phyloP scores from a whole-genome alignment of 1,140 invertebrate genomes.

The Oryctes rhinoceros region DNA sequence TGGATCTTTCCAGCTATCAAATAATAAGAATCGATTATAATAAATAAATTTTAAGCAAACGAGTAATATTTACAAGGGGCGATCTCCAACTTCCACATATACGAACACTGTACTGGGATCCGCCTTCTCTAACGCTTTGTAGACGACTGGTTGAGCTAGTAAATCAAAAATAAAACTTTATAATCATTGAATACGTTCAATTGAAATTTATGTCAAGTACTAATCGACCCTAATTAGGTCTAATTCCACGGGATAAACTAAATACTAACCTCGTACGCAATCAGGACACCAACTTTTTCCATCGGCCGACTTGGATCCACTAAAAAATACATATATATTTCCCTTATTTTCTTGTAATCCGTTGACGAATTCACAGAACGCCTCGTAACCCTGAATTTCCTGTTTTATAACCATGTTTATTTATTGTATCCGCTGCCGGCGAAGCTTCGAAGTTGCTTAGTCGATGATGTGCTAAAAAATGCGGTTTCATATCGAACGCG shows the following conservation, averaged over 20 bases:
- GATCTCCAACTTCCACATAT: constrained; percentile 75
- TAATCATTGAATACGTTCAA: background rate
- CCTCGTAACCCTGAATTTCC: constrained; percentile 67
- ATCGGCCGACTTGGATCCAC: constrained; percentile 70
- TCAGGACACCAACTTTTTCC: constrained; percentile 80
- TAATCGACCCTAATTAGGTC: constrained; percentile 14
- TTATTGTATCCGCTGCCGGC: background rate
- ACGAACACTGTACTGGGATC: constrained; percentile 69
- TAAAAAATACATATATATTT: constrained; percentile 70
- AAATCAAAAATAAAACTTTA: constrained; percentile 48
- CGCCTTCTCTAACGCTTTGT: constrained; percentile 66
- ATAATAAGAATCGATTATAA: constrained; percentile 23
- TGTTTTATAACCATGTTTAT: constrained; percentile 68
- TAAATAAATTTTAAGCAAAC: constrained; percentile 6
- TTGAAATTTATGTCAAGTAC: constrained; percentile 18
- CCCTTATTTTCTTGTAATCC: constrained; percentile 61
- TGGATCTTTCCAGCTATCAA: constrained; percentile 77
- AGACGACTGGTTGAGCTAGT: constrained; percentile 70
- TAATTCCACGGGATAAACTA: background rate
- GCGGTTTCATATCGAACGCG: background rate
- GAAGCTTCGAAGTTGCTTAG: background rate
- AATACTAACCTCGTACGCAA: constrained; percentile 71
- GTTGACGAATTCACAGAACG: constrained; percentile 66
- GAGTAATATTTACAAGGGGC: constrained; percentile 66
- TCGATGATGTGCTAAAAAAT: background rate